phyloP scores from a whole-genome alignment of 2,888 invertebrate species.

The Drosophila infuscata region DNA sequence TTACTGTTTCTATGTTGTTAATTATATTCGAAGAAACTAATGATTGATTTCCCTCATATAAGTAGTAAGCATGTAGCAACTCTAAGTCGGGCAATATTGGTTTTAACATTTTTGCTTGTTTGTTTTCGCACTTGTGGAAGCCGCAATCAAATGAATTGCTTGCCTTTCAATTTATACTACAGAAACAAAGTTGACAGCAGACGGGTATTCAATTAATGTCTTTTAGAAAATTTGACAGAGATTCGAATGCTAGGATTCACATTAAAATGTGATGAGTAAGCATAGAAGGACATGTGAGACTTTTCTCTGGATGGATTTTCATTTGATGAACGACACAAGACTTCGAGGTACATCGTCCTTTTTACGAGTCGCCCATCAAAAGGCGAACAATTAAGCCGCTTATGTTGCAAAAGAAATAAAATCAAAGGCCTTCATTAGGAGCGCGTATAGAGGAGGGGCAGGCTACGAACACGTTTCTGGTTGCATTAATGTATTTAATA shows the following conservation, averaged over 20 bases:
- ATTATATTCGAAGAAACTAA: not conserved
- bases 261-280: constrained; percentile 1
- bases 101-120: not conserved
- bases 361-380: constrained; percentile 64
- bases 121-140: not conserved
- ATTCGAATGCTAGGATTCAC: constrained; percentile 8
- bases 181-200: constrained; percentile 1
- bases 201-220: constrained; percentile 53
- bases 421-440: constrained; percentile 12
- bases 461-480: constrained; percentile 27
- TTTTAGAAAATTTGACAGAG: constrained; percentile 35
- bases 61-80: not conserved
- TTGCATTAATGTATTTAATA: constrained; percentile 28
- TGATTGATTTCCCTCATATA: not conserved
- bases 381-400: constrained; percentile 72
- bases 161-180: constrained; percentile 48
- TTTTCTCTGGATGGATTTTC: constrained; percentile 20
- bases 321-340: constrained; percentile 42
- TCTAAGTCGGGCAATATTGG: not conserved
- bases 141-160: constrained; percentile 48
- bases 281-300: constrained; percentile 19
- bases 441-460: not conserved
- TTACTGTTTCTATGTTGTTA: not conserved
- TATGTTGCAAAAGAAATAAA: constrained; percentile 52
- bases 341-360: constrained; percentile 47